Evolutionary conservation across 2,797 vertebrate species (phyloP), one percentile per base, ranked within the genome.

Genomic region (Leptatherina wallacei): DNA sequence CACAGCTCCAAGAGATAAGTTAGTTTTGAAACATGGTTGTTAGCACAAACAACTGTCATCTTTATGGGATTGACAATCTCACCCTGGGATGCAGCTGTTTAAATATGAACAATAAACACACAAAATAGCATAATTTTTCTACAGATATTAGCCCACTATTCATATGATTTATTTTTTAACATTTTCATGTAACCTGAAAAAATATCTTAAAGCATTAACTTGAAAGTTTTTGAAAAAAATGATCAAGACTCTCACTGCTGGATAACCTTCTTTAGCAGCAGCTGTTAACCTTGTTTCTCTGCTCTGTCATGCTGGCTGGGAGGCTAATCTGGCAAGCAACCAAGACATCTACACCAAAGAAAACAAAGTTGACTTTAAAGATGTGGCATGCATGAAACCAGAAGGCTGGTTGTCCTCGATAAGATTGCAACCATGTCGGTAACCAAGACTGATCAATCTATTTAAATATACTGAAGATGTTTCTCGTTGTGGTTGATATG

Each of bases 271-370:
- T 29, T 64, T 22, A 29, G n/a, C 42, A 69, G 44, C 51, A 51
- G 33, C 27, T 60, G 66, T 56, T 66, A 14, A 18, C 61, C 27
- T 42, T 29, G 10, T 49, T 74, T 71, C 16, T 54, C 55, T 61
- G 12, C 27, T 29, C 12, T 58, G 52, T 65, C 57, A 54, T 7
- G 29, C 33, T 14, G 20, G 29, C 30, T 4, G 61, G 54, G 44
- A 20, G 32, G 42, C 54, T 62, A 12, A 75, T 65, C 59, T 42
- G 52, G 29, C 22, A 61, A 51, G 44, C 42, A 59, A 80, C 13
- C 33, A 61, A 59, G 18, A 44, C 42, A 55, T 73, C 35, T 24
- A 51, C 58, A 29, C 4, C 4, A 7, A 22, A 58, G 11, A 69
- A 20, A 13, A 20, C 42, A 30, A 71, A 62, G 52, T 30, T 55